Conservation (phyloP, 2,888 invertebrate species). For the Diabrotica balteata region DNA sequence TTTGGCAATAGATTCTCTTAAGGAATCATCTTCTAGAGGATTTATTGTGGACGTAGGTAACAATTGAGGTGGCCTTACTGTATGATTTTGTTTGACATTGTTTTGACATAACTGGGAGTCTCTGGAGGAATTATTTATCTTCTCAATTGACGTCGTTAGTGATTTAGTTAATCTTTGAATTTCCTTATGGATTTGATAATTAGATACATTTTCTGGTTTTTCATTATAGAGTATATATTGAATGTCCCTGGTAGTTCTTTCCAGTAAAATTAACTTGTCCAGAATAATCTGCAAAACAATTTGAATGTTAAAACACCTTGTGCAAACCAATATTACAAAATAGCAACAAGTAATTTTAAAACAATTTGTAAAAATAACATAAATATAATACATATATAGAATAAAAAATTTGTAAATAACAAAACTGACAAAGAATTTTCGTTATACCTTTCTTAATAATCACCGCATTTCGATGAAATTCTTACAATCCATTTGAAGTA, state of each 20-base stretch:
- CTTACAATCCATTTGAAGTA: no score
- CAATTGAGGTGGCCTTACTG: background rate
- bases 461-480: no score
- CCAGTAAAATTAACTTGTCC: slow-evolving; percentile 31
- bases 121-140: slow-evolving; percentile 22
- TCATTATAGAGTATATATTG: background rate
- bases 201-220: slow-evolving; percentile 18
- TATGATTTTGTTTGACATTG: slow-evolving; percentile 13
- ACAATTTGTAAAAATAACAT: no score
- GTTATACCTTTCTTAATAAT: no score
- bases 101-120: slow-evolving; percentile 17
- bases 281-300: slow-evolving; percentile 32
- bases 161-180: slow-evolving; percentile 25
- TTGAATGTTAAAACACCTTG: no score
- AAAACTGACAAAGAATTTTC: no score
- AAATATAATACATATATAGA: no score
- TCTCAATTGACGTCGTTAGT: slow-evolving; percentile 8
- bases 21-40: slow-evolving; percentile 19
- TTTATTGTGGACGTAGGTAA: background rate
- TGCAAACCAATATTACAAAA: no score
- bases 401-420: no score
- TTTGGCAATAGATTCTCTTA: slow-evolving; percentile 19
- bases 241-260: slow-evolving; percentile 16
- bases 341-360: no score
- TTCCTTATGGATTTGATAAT: slow-evolving; percentile 25